Percentiles rank a stretch among this genome's conserved stretches.
phyloP scores from a whole-genome alignment of 2,113 vertebrate species.

The Stercorarius parasiticus region DNA sequence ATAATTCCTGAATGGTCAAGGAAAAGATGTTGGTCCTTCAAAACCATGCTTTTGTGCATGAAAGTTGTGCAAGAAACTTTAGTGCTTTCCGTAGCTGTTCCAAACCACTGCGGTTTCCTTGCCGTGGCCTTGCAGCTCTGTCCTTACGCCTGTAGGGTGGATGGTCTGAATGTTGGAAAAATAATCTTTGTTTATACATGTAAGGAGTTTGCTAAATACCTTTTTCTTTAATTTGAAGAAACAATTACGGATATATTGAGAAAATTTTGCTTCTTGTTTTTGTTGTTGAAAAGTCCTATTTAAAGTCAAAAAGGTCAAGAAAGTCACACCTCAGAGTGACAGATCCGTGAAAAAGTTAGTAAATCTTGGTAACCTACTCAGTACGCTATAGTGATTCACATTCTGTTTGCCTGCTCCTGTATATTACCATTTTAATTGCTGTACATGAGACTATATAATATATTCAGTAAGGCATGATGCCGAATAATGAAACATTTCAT shows the following conservation, averaged over 20 bases:
- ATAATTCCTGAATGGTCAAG: background rate
- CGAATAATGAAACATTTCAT: constrained; percentile 56
- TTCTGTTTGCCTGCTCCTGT: constrained; percentile 8
- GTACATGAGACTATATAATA: constrained; percentile 29
- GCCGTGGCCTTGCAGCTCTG: background rate
- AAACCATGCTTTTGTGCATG: background rate
- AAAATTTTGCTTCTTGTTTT: background rate
- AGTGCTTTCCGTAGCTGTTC: background rate
- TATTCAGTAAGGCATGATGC: constrained; percentile 20
- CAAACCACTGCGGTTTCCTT: background rate
- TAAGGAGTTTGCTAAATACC: background rate
- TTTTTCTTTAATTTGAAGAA: background rate
- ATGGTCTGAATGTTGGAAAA: background rate
- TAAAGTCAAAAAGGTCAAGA: background rate
- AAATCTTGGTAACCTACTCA: background rate
- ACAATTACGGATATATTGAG: background rate
- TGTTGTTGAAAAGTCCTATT: background rate
- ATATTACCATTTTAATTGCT: constrained; percentile 63
- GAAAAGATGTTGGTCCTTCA: background rate
- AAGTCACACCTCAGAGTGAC: background rate
- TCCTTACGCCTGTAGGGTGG: background rate
- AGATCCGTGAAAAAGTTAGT: background rate
- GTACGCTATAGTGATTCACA: background rate
- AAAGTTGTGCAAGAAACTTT: background rate
- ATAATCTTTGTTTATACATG: background rate